phyloP scores from a whole-genome alignment of 2,888 invertebrate species.

The Apeira syringaria region DNA sequence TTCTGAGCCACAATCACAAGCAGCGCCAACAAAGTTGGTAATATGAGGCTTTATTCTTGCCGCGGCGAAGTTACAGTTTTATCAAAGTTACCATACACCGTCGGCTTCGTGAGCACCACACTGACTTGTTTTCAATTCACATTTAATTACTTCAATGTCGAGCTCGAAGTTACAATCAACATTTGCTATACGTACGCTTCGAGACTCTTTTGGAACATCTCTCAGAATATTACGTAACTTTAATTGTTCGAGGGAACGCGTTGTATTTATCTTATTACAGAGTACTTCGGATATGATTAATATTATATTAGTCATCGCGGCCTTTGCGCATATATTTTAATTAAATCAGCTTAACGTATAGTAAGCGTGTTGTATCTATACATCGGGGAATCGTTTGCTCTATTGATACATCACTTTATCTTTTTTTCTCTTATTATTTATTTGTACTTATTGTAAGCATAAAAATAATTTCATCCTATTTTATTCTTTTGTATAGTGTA shows the following conservation, averaged over 20 bases:
- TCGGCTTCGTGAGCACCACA: constrained; percentile 34
- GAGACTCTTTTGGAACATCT: constrained; percentile 29
- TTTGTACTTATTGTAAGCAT: too few relatives aligned
- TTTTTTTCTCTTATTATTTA: too few relatives aligned
- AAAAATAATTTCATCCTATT: too few relatives aligned
- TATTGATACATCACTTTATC: too few relatives aligned
- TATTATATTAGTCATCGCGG: constrained; percentile 1
- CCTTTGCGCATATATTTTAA: too few relatives aligned
- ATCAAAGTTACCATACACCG: constrained; percentile 37
- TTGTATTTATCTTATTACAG: constrained; percentile 14
- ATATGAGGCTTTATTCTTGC: constrained; percentile 31
- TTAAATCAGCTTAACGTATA: too few relatives aligned
- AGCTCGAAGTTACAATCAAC: constrained; percentile 41
- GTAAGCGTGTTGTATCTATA: too few relatives aligned
- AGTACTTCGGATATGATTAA: constrained; percentile 6
- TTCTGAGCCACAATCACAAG: constrained; percentile 33
- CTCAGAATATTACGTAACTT: constrained; percentile 14
- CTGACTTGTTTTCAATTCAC: constrained; percentile 56
- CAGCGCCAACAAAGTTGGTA: constrained; percentile 33
- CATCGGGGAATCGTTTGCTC: too few relatives aligned
- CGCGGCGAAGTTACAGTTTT: constrained; percentile 36
- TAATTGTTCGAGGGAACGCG: constrained; percentile 6
- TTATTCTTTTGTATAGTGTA: too few relatives aligned
- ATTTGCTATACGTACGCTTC: constrained; percentile 32
- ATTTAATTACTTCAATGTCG: constrained; percentile 52